Conservation (phyloP, 2,888 invertebrate genomes). For the Temnothorax rugatulus region DNA sequence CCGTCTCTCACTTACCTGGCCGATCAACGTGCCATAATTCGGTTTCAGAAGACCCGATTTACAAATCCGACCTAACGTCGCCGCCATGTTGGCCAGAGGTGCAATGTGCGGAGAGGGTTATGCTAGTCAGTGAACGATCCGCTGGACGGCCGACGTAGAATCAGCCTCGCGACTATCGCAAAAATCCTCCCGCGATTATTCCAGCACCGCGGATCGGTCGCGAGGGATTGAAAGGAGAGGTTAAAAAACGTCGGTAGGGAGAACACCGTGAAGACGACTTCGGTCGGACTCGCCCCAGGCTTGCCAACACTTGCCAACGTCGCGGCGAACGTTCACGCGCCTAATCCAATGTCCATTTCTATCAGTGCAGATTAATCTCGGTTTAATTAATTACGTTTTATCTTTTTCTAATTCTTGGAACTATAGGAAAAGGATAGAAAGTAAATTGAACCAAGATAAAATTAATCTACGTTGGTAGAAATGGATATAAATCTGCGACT, state of each 20-base stretch:
- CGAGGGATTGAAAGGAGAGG: neutral
- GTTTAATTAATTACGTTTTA: too few species aligned
- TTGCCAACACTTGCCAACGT: constrained; percentile 32
- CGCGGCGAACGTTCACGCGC: constrained; percentile 38
- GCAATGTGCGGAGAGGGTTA: constrained; percentile 77
- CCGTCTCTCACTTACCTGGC: constrained; percentile 89
- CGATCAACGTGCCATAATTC: constrained; percentile 89
- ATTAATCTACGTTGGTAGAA: too few species aligned
- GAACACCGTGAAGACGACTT: constrained; percentile 26
- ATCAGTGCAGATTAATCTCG: too few species aligned
- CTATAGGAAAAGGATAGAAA: too few species aligned
- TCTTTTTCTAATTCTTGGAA: too few species aligned
- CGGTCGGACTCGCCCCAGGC: constrained; percentile 40
- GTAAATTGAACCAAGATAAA: too few species aligned
- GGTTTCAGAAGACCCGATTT: constrained; percentile 94
- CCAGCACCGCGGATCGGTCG: neutral
- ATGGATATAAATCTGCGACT: too few species aligned
- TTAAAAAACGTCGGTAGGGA: constrained; percentile 2
- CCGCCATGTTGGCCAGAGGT: constrained; percentile 92
- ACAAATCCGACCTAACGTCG: constrained; percentile 94
- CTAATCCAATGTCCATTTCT: too few species aligned
- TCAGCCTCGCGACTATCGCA: neutral
- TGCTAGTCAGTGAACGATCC: constrained; percentile 70
- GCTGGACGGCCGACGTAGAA: neutral
- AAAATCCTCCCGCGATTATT: constrained; percentile 39